Percentiles rank a stretch among this genome's conserved stretches.
These are phyloP conservation scores for Scotopteryx bipunctaria DNA, from an alignment of 2,888 invertebrate species.

Conservation along the genomic window DNA sequence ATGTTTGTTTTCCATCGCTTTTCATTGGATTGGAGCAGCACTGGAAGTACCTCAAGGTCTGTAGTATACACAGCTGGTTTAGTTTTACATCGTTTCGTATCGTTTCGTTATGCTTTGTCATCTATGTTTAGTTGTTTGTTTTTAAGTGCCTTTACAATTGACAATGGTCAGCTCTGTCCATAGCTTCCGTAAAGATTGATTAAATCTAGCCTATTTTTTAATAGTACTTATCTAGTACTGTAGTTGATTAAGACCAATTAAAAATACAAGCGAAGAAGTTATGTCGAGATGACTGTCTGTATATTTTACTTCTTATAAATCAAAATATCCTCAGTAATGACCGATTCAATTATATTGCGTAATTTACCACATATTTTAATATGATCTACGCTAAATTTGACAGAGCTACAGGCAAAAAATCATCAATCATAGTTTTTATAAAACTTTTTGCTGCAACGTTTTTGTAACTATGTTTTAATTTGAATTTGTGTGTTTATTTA, in stretches of 20 bases:
- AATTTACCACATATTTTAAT: constrained; percentile 18
- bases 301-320: constrained; percentile 10
- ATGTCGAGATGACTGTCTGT: no score
- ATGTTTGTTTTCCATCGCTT: constrained; percentile 66
- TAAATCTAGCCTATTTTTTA: no score
- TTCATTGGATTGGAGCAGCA: constrained; percentile 84
- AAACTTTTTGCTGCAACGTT: constrained; percentile 24
- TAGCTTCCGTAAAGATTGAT: no score
- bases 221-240: no score
- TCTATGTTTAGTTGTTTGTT: no score
- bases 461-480: constrained; percentile 34
- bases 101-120: not conserved
- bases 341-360: constrained; percentile 14
- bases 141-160: no score
- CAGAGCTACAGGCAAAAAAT: constrained; percentile 19
- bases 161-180: no score
- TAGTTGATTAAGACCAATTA: no score
- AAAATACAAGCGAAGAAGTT: no score
- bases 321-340: constrained; percentile 11
- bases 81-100: not conserved
- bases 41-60: constrained; percentile 92
- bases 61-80: constrained; percentile 70
- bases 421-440: constrained; percentile 35
- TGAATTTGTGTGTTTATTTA: constrained; percentile 30
- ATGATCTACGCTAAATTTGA: constrained; percentile 16